Conservation (phyloP, 2,797 vertebrate species). For the Alectoris magna region DNA sequence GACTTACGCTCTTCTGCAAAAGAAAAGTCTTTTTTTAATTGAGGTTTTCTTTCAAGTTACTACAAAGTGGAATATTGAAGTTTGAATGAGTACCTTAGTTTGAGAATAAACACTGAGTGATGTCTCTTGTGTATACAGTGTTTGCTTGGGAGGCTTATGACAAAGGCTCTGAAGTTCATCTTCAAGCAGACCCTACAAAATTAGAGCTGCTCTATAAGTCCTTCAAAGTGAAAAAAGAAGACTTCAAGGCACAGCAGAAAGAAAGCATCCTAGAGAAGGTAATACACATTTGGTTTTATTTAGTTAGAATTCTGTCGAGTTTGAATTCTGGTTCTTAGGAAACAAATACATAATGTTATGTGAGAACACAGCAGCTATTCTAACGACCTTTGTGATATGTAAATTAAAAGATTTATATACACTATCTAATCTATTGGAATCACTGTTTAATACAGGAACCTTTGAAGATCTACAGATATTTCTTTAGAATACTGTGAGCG, state of each 20-base stretch:
- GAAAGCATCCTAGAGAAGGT: conserved; percentile 95
- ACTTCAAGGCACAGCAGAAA: conserved; percentile 95
- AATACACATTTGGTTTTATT: not conserved
- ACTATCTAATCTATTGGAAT: not conserved
- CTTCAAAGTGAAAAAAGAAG: conserved; percentile 98
- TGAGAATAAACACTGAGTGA: not conserved
- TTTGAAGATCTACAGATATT: not conserved
- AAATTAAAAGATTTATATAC: not conserved
- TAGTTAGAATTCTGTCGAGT: not conserved
- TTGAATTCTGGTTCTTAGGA: not conserved
- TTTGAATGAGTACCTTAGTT: not conserved
- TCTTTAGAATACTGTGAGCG: not conserved
- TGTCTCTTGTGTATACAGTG: conserved; percentile 79
- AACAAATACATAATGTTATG: not conserved
- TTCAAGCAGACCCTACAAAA: conserved; percentile 98
- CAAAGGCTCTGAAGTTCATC: conserved; percentile 97
- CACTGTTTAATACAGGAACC: not conserved
- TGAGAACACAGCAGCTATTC: not conserved
- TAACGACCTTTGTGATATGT: not conserved
- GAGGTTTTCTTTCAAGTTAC: not conserved
- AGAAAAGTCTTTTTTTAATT: not conserved
- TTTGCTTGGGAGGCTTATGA: conserved; percentile 99
- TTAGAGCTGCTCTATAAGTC: conserved; percentile 94
- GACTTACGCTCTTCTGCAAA: not conserved
- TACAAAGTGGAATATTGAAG: not conserved